A percentile compares a stretch with the other conserved stretches of the same genome.
Evolutionary conservation across 2,797 vertebrate species (phyloP).

Genomic region (Cynodonichthys magdalenae): DNA sequence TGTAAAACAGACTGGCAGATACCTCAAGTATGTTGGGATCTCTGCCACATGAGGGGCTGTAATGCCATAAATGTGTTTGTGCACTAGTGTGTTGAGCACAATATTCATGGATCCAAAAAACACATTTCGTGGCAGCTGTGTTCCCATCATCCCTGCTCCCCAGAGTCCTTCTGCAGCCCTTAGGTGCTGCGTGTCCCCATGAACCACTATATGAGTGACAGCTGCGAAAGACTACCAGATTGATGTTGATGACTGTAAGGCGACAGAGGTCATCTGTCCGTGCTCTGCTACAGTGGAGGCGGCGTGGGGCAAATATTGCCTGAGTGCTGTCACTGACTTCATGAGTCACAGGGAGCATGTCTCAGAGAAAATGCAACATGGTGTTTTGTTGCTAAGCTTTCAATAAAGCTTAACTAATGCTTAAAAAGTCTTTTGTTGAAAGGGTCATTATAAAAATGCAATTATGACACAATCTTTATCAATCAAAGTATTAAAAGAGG

Average conservation of each 20-base stretch:
- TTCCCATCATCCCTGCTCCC: conserved; percentile 30
- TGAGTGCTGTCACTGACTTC: conserved; percentile 42
- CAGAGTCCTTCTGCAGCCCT: conserved; percentile 20
- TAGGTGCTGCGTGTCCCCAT: conserved; percentile 31
- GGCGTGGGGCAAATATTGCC: conserved; percentile 21
- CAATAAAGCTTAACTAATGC: conserved; percentile 4
- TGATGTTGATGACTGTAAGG: conserved; percentile 40
- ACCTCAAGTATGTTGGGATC: conserved; percentile 23
- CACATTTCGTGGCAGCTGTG: conserved; percentile 45
- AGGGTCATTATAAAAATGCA: conserved; percentile 17
- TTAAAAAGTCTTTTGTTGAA: conserved; percentile 19
- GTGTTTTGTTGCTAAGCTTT: conserved; percentile 20
- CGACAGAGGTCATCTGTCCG: conserved; percentile 36
- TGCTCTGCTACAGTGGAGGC: neutral
- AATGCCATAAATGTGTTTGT: conserved; percentile 3
- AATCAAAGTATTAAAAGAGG: neutral
- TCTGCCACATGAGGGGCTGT: conserved; percentile 9
- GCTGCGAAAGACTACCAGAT: conserved; percentile 30
- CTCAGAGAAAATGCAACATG: conserved; percentile 5
- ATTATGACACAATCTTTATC: conserved; percentile 18
- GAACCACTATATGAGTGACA: conserved; percentile 25
- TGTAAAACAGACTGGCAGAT: conserved; percentile 30
- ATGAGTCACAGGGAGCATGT: conserved; percentile 31
- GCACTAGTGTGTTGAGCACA: conserved; percentile 7
- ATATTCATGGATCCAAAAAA: conserved; percentile 21